phyloP scores from a whole-genome alignment of 2,797 vertebrate species.

The Acanthiza pusilla region DNA sequence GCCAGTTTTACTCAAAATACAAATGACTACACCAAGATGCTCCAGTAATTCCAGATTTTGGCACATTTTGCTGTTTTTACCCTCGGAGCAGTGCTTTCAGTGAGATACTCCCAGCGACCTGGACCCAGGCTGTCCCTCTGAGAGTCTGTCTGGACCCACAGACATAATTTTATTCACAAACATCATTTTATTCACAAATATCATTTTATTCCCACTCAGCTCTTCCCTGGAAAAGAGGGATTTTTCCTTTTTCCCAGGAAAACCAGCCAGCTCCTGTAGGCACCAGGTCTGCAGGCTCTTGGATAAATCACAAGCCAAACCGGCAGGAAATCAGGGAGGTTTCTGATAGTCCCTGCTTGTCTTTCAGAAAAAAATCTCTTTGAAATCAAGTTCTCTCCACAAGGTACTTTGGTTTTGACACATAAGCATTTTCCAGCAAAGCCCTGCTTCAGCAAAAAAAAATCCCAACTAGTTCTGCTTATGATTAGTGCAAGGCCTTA shows the following conservation, averaged over 20 bases:
- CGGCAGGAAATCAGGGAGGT: background rate
- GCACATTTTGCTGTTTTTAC: too few relatives aligned
- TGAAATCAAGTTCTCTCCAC: background rate
- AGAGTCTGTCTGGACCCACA: background rate
- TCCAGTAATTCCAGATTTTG: too few relatives aligned
- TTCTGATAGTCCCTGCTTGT: background rate
- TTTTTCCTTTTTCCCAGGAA: background rate
- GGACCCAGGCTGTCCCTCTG: background rate
- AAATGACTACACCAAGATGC: too few relatives aligned
- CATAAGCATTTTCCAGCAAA: slow-evolving; percentile 43
- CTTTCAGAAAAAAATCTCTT: background rate
- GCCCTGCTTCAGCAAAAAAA: slow-evolving; percentile 26
- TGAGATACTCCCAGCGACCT: too few relatives aligned
- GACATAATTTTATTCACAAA: too few relatives aligned
- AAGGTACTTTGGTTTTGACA: slow-evolving; percentile 1
- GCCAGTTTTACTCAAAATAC: too few relatives aligned
- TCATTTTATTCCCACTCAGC: background rate
- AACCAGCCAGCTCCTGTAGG: background rate
- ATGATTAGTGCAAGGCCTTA: slow-evolving; percentile 7
- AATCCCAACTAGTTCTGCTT: background rate
- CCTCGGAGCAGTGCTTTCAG: too few relatives aligned
- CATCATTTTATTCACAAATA: too few relatives aligned
- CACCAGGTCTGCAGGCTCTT: background rate
- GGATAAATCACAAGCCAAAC: background rate
- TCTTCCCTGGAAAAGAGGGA: background rate